phyloP scores from a whole-genome alignment of 2,113 vertebrate species.

The Bos javanicus region DNA sequence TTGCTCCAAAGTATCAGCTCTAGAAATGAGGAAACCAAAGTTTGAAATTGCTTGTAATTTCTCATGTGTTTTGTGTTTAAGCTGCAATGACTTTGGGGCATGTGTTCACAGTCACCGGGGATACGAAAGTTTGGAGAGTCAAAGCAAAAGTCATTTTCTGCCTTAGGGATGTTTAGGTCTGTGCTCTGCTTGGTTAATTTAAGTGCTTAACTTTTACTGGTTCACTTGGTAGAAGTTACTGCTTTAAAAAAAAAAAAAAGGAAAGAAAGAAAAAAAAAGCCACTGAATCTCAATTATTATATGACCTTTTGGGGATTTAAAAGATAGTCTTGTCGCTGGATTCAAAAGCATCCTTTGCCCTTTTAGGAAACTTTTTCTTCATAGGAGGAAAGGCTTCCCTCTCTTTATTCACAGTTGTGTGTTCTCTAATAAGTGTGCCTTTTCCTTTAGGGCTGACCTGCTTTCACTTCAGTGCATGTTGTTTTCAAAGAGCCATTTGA shows the following conservation, averaged over 20 bases:
- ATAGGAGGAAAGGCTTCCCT: constrained; percentile 35
- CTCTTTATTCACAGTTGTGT: constrained; percentile 61
- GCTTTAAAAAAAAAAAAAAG: neutral
- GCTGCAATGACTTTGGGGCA: neutral
- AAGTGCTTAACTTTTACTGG: constrained; percentile 60
- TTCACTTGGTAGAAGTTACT: constrained; percentile 43
- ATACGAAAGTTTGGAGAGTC: constrained; percentile 51
- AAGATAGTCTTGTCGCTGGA: constrained; percentile 51
- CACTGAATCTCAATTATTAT: constrained; percentile 64
- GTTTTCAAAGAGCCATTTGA: constrained; percentile 74
- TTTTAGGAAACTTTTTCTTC: constrained; percentile 47
- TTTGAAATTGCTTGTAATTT: constrained; percentile 11
- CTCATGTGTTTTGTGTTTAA: constrained; percentile 50
- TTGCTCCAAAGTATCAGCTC: neutral
- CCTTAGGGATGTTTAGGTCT: constrained; percentile 48
- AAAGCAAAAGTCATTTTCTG: constrained; percentile 58
- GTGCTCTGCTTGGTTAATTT: constrained; percentile 51
- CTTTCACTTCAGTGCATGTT: constrained; percentile 65
- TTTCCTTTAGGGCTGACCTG: constrained; percentile 61
- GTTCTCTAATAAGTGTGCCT: constrained; percentile 66
- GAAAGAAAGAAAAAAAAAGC: neutral
- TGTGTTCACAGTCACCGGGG: neutral
- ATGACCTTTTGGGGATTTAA: constrained; percentile 65
- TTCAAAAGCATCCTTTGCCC: constrained; percentile 44
- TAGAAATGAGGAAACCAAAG: neutral